Conservation (phyloP, 2,888 invertebrate species). For the Pseudococcus viburni region DNA sequence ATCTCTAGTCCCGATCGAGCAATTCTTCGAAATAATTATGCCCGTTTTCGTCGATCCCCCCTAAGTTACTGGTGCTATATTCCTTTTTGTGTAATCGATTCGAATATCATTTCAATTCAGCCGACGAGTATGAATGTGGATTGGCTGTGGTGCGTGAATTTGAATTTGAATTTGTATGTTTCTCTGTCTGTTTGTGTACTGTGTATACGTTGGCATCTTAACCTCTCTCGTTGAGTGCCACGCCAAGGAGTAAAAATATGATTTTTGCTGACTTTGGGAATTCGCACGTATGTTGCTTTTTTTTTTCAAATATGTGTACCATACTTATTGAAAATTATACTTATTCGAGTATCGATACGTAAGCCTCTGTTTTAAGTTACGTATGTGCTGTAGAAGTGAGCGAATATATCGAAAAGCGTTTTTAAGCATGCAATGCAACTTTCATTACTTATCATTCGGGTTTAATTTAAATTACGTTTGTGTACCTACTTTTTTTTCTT, state of each 20-base stretch:
- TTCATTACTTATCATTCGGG: conserved; percentile 44
- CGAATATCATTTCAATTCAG: not conserved
- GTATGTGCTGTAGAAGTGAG: not conserved
- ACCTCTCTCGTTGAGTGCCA: too few relatives aligned
- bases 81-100: not conserved
- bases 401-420: conserved; percentile 1
- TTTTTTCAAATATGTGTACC: not conserved
- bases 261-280: too few relatives aligned
- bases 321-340: not conserved
- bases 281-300: not conserved
- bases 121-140: conserved; percentile 35
- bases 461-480: not conserved
- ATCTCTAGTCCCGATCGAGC: conserved; percentile 23
- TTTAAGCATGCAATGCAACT: conserved; percentile 47
- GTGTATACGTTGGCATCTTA: not conserved
- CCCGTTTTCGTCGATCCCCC: not conserved
- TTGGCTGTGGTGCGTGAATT: not conserved
- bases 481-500: not conserved
- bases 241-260: not conserved
- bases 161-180: not conserved
- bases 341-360: too few relatives aligned
- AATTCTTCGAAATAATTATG: conserved; percentile 19
- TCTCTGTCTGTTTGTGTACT: too few relatives aligned
- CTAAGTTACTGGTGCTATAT: conserved; percentile 21
- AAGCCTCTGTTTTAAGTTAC: too few relatives aligned